These are phyloP conservation scores for Leptinotarsa defecta DNA, from an alignment of 1,140 invertebrate species.

Conservation along the genomic window DNA sequence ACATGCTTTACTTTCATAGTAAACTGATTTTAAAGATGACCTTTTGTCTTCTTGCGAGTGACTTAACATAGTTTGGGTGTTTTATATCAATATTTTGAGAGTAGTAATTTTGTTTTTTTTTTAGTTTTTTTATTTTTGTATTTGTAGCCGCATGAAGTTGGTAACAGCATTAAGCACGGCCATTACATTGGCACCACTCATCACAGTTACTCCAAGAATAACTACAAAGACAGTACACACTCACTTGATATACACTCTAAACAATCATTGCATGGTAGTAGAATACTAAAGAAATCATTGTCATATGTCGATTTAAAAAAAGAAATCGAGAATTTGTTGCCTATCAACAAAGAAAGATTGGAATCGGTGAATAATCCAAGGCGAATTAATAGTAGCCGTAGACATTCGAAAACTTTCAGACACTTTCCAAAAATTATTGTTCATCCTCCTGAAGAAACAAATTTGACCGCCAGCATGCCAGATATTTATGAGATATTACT, in stretches of 20 bases:
- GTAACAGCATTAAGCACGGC: slow-evolving; percentile 31
- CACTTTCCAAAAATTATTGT: slow-evolving; percentile 50
- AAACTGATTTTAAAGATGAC: too few species aligned
- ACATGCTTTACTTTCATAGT: too few species aligned
- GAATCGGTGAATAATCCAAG: slow-evolving; percentile 31
- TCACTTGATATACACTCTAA: slow-evolving; percentile 19
- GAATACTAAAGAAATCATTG: slow-evolving; percentile 45
- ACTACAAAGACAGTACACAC: slow-evolving; percentile 18
- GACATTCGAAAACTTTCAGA: slow-evolving; percentile 42
- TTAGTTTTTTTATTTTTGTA: slow-evolving; percentile 44
- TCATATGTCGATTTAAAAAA: slow-evolving; percentile 51
- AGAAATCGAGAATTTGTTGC: slow-evolving; percentile 50
- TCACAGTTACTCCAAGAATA: slow-evolving; percentile 29
- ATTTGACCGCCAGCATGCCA: slow-evolving; percentile 45
- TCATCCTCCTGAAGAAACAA: slow-evolving; percentile 43
- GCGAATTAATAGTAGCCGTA: slow-evolving; percentile 28
- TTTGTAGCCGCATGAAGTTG: slow-evolving; percentile 51
- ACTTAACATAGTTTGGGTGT: background rate
- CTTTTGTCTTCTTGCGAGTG: background rate
- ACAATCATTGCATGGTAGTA: slow-evolving; percentile 19
- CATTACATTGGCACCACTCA: slow-evolving; percentile 46
- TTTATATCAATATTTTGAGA: background rate
- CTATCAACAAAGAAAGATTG: slow-evolving; percentile 37
- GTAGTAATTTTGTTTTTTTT: slow-evolving; percentile 32
- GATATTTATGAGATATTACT: slow-evolving; percentile 28